Conservation (phyloP, 2,888 invertebrate species). For the Acleris cristana region DNA sequence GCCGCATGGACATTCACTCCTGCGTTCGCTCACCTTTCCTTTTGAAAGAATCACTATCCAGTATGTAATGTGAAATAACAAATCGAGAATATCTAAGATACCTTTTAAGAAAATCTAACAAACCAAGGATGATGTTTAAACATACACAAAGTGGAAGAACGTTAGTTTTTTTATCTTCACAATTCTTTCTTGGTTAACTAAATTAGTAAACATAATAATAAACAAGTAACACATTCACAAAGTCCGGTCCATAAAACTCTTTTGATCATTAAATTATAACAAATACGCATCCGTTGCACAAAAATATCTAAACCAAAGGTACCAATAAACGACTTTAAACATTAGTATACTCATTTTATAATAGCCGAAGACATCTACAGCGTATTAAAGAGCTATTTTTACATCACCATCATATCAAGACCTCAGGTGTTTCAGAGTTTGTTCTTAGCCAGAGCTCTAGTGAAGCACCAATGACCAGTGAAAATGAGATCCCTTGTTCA, state of each 20-base stretch:
- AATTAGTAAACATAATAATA: neutral
- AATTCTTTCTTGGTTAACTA: neutral
- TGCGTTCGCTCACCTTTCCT: no score
- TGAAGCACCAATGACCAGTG: constrained; percentile 46
- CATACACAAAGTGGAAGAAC: neutral
- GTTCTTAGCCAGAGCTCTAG: constrained; percentile 39
- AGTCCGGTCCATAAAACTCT: constrained; percentile 44
- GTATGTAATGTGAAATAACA: no score
- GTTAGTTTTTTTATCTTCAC: neutral
- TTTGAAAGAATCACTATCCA: no score
- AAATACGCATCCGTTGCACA: constrained; percentile 64
- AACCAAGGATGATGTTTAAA: no score
- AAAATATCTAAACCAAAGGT: constrained; percentile 61
- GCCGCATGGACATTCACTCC: no score
- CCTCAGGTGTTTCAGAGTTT: constrained; percentile 18
- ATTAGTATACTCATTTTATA: constrained; percentile 73
- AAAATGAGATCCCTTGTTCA: constrained; percentile 42
- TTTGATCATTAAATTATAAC: constrained; percentile 76
- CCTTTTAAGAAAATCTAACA: no score
- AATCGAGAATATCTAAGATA: no score
- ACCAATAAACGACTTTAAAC: constrained; percentile 65
- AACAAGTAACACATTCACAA: constrained; percentile 36
- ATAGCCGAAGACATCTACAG: constrained; percentile 66
- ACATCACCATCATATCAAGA: constrained; percentile 46
- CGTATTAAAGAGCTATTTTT: constrained; percentile 60